Evolutionary conservation across 2,888 invertebrate species (phyloP), one percentile per base, ranked within the genome.

Genomic region (Rhorus exstirpatorius): DNA sequence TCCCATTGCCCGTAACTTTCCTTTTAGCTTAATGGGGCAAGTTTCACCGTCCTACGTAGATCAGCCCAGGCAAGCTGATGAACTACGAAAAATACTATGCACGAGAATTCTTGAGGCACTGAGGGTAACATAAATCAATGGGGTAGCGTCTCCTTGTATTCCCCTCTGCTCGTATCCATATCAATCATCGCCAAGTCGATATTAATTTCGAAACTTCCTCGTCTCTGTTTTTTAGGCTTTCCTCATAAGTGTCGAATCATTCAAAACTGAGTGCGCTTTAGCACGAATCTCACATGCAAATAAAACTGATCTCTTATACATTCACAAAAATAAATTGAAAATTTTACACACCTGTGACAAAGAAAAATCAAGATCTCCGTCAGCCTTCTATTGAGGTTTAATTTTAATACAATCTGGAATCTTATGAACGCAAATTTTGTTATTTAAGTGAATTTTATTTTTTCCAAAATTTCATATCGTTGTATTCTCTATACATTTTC

Each of bases 11-110:
- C 26, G 31, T 38, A 83, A 83, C 83, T 83, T 80, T 80, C 76
- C 83, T 83, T 67, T 79, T 71, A 53, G 75, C 58, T 60, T 71
- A 67, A 83, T 79, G 80, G 51, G 41, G 35, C 46, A 70, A 83
- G 71, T 83, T 83, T 71, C 53, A 72, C 46, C 12, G 61, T 14
- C 7, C 70, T 65, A 17, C 14, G 35, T 1, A 61, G 46, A 21
- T 14, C 3, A 51, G 46, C 67, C 70, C 70, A 75, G 46, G 26
- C 53, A 10, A 31, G 31, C n/a, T n/a, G n/a, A n/a, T n/a, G n/a
- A n/a, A 68, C 53, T 60, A n/a, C 17, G n/a, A 19, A 51, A 26
- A 31, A 60, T 51, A 3, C n/a, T 31, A 41, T 49, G n/a, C n/a
- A 49, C 55, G 55, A 31, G 24, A 53, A 46, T n/a, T n/a, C 46